A percentile compares a stretch with the other conserved stretches of the same genome.
Conservation (phyloP, 2,797 vertebrate genomes). For the Halcyon badia region DNA sequence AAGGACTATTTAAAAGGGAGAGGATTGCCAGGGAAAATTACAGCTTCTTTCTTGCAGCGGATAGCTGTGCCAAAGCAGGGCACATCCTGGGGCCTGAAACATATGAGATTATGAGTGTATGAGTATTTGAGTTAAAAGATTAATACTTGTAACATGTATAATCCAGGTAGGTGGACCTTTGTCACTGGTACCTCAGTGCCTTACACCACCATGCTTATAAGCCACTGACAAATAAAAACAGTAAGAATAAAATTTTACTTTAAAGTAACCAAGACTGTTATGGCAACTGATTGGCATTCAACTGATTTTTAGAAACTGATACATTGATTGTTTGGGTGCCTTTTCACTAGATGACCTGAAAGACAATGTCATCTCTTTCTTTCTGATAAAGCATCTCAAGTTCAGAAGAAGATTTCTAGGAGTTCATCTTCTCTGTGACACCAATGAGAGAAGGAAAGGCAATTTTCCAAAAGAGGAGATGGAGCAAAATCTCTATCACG, state of each 20-base stretch:
- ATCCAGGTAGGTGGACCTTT: neutral
- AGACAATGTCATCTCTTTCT: neutral
- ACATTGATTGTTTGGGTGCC: neutral
- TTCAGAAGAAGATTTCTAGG: neutral
- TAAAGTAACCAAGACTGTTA: neutral
- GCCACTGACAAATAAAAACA: neutral
- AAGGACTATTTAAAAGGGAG: neutral
- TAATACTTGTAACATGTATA: fast-evolving
- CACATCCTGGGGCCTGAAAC: neutral
- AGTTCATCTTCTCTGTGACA: neutral
- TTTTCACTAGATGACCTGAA: slow-evolving; percentile 21
- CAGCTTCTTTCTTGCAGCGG: neutral
- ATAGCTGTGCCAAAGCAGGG: neutral
- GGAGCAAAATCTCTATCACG: neutral
- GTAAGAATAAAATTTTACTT: neutral
- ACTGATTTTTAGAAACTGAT: neutral
- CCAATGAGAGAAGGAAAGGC: neutral
- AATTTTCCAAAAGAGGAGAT: neutral
- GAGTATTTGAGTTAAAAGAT: neutral
- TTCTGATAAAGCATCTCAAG: neutral
- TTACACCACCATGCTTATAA: neutral
- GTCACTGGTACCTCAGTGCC: neutral
- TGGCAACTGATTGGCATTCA: neutral
- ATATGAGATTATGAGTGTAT: too few relatives aligned
- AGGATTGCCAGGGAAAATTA: neutral